Evolutionary conservation across 2,797 vertebrate genomes (phyloP).

Genomic region (Kryptopterus vitreolus): DNA sequence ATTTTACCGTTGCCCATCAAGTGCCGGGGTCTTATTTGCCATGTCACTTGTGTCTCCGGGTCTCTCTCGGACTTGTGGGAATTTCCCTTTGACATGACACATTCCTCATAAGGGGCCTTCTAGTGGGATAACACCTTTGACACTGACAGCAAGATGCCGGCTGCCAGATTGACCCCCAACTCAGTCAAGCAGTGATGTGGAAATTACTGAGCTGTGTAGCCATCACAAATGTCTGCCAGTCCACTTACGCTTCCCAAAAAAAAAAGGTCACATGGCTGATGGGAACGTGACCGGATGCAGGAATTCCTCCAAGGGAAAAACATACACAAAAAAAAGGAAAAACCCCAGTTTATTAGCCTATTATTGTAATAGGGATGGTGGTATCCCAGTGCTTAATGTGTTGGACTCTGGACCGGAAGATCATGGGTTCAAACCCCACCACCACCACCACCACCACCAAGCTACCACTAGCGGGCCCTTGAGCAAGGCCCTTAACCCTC

Average conservation of each 20-base stretch:
- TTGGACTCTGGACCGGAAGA: too few relatives aligned
- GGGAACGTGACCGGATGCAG: too few relatives aligned
- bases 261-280: not conserved
- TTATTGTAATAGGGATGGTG: too few relatives aligned
- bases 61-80: constrained; percentile 18
- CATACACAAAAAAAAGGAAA: too few relatives aligned
- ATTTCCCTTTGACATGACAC: constrained; percentile 34
- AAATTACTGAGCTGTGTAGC: constrained; percentile 14
- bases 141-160: constrained; percentile 35
- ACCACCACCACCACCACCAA: too few relatives aligned
- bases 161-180: constrained; percentile 23
- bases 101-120: constrained; percentile 13
- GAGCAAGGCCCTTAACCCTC: too few relatives aligned
- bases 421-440: too few relatives aligned
- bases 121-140: constrained; percentile 30
- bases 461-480: too few relatives aligned
- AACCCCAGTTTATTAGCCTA: too few relatives aligned
- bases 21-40: constrained; percentile 42
- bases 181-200: constrained; percentile 21
- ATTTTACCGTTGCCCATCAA: constrained; percentile 25
- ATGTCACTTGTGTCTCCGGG: constrained; percentile 36
- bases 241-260: constrained; percentile 19
- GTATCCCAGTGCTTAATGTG: too few relatives aligned
- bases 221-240: not conserved
- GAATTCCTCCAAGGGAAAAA: not conserved